These are phyloP conservation scores for Liparis tanakae DNA, from an alignment of 2,797 vertebrate species.

Conservation along the genomic window DNA sequence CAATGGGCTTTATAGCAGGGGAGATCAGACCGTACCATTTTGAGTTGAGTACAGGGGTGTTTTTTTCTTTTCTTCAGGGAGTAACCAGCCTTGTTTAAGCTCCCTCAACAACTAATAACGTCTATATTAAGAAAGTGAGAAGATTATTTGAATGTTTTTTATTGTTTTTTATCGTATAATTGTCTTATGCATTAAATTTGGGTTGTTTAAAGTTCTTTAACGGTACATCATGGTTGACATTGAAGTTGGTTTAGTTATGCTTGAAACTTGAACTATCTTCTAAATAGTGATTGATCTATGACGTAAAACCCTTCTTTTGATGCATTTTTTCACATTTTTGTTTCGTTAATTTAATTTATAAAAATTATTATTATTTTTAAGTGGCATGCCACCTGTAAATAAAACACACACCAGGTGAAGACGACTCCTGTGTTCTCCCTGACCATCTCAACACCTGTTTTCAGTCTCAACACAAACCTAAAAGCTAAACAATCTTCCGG, in stretches of 20 bases:
- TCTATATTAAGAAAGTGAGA: background rate
- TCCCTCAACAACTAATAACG: too few species aligned
- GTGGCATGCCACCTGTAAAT: background rate
- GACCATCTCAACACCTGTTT: background rate
- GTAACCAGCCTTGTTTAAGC: background rate
- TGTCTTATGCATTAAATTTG: too few species aligned
- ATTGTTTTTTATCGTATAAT: background rate
- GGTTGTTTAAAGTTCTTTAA: background rate
- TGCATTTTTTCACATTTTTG: background rate
- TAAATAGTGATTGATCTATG: background rate
- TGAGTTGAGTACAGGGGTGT: background rate
- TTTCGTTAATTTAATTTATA: background rate
- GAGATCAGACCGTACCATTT: background rate
- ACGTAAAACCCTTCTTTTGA: background rate
- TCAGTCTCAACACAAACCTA: background rate
- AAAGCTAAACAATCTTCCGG: background rate
- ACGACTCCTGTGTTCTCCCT: background rate
- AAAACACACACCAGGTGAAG: background rate
- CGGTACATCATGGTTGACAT: background rate
- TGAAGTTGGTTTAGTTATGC: background rate
- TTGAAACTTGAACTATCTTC: background rate
- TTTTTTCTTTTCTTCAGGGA: background rate
- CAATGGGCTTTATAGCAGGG: accelerated
- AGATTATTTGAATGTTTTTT: background rate
- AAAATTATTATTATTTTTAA: background rate